Base-by-base conservation (phyloP, 2,113 vertebrate species). In the Elachura formosa region DNA sequence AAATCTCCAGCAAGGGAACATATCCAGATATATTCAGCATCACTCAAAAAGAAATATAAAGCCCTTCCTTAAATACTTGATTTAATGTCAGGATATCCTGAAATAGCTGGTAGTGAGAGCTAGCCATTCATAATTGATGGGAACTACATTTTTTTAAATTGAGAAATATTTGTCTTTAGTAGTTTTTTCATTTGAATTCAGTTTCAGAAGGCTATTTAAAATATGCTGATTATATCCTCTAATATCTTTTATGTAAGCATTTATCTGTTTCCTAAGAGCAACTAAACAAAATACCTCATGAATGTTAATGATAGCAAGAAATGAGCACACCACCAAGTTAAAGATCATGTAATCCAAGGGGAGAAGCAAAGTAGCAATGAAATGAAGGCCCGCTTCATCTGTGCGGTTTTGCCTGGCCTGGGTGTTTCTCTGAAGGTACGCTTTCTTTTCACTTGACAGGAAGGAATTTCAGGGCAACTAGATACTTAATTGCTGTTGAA, bases 71-170 rank as follows among this genome's bases (percentile, higher is more conserved):
- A 93, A 91, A 76, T 94, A 83, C 83, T 90, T 94, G 72, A 77
- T 88, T 93, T 86, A 96, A 58, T 87, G 63, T 66, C 67, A 86
- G 63, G 55, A 76, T 94, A 88, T 88, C 85, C 88, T 94, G 88
- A 90, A 96, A 80, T 51, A 91, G 75, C 55, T 90, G 51, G 13
- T 92, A 48, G 48, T 84, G 73, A 96, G 40, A 84, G 73, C 52
- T 55, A 46, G 36, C 74, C 38, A 77, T 77, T 77, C 54, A 77
- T 92, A 85, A 80, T 66, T 67, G 33, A 51, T 80, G n/a, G 71
- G 59, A 93, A 85, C 55, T 83, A 54, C 28, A 2, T 59, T 66
- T 91, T 84, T 86, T 72, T 45, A 8, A 26, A 56, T 56, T 76
- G 49, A 49, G n/a, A 75, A 87, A 46, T 95, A 40, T 58, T 83